These are phyloP conservation scores for pig (Sus scrofa) DNA, from an alignment of 2,113 vertebrate species.

Conservation along the genomic window T2T-Sscrofa CM000812.6:52478001-52478500, in stretches of 20 bases:
- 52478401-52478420: conserved; percentile 70
- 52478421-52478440: conserved; percentile 78
- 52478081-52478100: background rate
- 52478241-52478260: conserved; percentile 65
- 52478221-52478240: conserved; percentile 52
- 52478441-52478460: background rate
- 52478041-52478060: background rate
- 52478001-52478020: background rate
- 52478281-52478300: conserved; percentile 73
- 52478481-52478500: conserved; percentile 56
- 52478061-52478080: background rate
- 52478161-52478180: background rate
- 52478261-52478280: conserved; percentile 72
- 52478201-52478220: conserved; percentile 25
- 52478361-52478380: conserved; percentile 60
- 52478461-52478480: conserved; percentile 54
- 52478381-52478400: conserved; percentile 36
- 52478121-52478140: background rate
- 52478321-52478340: conserved; percentile 65
- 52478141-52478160: background rate
- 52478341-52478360: conserved; percentile 70
- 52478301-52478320: background rate
- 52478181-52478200: background rate
- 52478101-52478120: background rate
- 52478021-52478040: background rate